Percentiles rank a stretch among this genome's conserved stretches.
These are phyloP conservation scores for Aplocera efformata DNA, from an alignment of 2,888 invertebrate genomes.

Conservation along the genomic window DNA sequence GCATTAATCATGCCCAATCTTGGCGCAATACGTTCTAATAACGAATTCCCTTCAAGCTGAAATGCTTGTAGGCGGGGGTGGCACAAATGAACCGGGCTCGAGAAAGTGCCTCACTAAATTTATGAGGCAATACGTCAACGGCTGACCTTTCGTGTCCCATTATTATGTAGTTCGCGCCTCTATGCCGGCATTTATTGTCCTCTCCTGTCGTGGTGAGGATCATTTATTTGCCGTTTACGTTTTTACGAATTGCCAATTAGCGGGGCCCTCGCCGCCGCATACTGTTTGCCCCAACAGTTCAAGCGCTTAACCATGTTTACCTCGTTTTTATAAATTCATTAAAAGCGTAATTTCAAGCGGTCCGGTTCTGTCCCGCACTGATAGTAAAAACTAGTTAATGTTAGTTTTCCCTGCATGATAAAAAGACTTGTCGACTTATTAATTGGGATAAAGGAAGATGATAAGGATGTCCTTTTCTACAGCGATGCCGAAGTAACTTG, in stretches of 20 bases:
- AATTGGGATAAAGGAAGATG: no score
- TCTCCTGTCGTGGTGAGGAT: constrained; percentile 19
- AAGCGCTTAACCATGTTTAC: constrained; percentile 2
- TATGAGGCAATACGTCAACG: constrained; percentile 39
- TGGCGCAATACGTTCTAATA: constrained; percentile 4
- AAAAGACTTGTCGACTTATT: no score
- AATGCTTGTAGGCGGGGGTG: not conserved
- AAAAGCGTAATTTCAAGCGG: not conserved
- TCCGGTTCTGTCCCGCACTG: not conserved
- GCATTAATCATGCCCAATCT: constrained; percentile 11
- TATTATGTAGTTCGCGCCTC: constrained; percentile 44
- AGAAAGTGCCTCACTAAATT: constrained; percentile 28
- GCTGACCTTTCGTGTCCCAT: constrained; percentile 44
- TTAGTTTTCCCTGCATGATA: constrained; percentile 1
- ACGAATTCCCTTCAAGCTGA: constrained; percentile 6
- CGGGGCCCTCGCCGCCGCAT: constrained; percentile 19
- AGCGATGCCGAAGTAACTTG: constrained; percentile 1
- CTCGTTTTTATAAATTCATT: constrained; percentile 2
- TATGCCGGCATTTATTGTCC: constrained; percentile 37
- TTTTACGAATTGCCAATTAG: constrained; percentile 31
- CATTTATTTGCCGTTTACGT: constrained; percentile 44
- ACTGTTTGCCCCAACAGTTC: constrained; percentile 9
- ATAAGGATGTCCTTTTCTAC: no score
- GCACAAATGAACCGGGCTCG: constrained; percentile 7
- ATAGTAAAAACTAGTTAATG: not conserved